These are phyloP conservation scores for Ptychodera flava DNA, from an alignment of 35 echinoderm and acorn worm genomes.

Conservation along the genomic window DNA sequence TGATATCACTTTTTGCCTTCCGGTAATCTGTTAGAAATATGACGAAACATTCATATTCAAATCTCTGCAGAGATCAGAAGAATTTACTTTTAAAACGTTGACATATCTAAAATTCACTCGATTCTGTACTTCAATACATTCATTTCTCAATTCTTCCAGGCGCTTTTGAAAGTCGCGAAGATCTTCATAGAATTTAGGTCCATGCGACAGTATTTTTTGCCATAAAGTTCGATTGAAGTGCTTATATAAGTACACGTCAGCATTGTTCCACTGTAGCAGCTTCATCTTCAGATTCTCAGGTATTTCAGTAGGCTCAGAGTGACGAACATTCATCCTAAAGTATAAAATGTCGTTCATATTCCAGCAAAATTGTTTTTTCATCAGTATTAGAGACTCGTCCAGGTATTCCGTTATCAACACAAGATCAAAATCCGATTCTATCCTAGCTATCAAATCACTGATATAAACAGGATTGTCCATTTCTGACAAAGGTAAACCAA, in stretches of 20 bases:
- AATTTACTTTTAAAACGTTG: no score
- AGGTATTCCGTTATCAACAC: constrained; percentile 81
- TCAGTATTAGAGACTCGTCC: constrained; percentile 70
- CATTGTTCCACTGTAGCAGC: background rate
- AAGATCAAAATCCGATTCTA: constrained; percentile 62
- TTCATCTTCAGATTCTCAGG: background rate
- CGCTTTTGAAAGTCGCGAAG: background rate
- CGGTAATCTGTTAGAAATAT: no score
- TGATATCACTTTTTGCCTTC: no score
- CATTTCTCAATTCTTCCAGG: background rate
- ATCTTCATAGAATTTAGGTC: background rate
- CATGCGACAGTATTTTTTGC: background rate
- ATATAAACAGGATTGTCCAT: constrained; percentile 29
- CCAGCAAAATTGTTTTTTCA: constrained; percentile 75
- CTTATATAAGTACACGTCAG: constrained; percentile 3
- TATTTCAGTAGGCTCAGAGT: background rate
- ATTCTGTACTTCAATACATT: background rate
- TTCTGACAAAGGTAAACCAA: constrained; percentile 40
- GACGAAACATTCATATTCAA: no score
- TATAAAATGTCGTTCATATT: constrained; percentile 74
- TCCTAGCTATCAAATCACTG: constrained; percentile 27
- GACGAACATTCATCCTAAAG: constrained; percentile 19
- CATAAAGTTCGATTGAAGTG: constrained; percentile 25
- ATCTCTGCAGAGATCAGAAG: no score
- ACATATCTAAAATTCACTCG: no score